Evolutionary conservation across 2,888 invertebrate genomes (phyloP).

Genomic region (Eupithecia vulgata): DNA sequence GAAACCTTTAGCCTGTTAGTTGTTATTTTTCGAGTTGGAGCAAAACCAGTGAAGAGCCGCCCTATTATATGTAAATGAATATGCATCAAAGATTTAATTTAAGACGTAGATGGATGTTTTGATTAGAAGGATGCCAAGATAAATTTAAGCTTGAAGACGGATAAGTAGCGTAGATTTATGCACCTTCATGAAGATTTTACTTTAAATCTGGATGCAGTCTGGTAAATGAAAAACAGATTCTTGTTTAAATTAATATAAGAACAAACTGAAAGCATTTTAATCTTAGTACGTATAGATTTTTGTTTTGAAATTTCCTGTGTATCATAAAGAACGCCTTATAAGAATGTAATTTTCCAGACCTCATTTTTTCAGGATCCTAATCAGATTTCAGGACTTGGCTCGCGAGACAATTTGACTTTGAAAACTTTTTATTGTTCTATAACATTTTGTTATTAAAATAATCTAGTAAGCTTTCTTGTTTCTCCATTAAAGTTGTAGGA

Average conservation of each 20-base stretch:
- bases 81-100: slow-evolving; percentile 33
- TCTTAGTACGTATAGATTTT: not conserved
- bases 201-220: not conserved
- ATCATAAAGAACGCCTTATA: not conserved
- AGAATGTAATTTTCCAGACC: not conserved
- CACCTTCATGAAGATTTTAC: not conserved
- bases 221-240: not conserved
- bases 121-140: slow-evolving; percentile 35
- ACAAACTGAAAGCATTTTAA: not conserved
- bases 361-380: not conserved
- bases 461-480: slow-evolving; percentile 1
- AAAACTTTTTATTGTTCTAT: not conserved
- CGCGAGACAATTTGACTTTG: not conserved
- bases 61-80: slow-evolving; percentile 8
- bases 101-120: slow-evolving; percentile 37
- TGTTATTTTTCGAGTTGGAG: no score
- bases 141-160: slow-evolving; percentile 28
- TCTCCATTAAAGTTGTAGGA: not conserved
- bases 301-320: not conserved
- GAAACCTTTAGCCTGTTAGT: no score
- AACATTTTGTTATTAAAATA: not conserved
- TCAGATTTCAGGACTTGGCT: not conserved
- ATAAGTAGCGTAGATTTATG: slow-evolving; percentile 10
- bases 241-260: not conserved
- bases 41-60: no score